Evolutionary conservation across 2,797 vertebrate species (phyloP).

Genomic region (Aldrovandia affinis): DNA sequence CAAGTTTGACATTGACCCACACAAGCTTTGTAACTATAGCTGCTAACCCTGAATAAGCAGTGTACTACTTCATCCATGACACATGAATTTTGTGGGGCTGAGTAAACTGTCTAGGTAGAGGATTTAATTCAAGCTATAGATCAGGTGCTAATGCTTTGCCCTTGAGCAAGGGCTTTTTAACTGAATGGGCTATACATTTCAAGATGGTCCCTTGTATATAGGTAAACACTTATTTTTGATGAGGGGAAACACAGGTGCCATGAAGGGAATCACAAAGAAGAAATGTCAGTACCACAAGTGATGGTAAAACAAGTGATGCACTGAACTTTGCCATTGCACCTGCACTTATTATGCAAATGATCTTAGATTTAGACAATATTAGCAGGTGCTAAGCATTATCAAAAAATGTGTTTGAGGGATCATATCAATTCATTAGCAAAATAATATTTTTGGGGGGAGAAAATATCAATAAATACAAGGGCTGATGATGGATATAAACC

Average conservation of each 20-base stretch:
- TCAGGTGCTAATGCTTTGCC: neutral
- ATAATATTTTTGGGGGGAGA: too few species aligned
- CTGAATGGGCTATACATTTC: neutral
- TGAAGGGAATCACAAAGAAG: neutral
- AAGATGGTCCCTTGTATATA: neutral
- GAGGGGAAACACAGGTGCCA: neutral
- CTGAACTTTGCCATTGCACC: neutral
- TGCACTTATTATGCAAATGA: neutral
- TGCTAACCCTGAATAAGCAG: neutral
- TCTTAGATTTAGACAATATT: neutral
- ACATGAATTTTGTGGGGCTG: neutral
- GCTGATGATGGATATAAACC: too few species aligned
- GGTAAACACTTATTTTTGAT: neutral
- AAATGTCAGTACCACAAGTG: neutral
- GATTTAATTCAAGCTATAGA: neutral
- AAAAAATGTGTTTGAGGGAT: neutral
- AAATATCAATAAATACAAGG: too few species aligned
- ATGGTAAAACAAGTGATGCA: too few species aligned
- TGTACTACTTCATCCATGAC: neutral
- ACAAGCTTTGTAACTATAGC: neutral
- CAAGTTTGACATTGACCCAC: neutral
- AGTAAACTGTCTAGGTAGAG: neutral
- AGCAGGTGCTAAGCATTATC: neutral
- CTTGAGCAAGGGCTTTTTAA: neutral
- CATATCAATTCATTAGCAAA: neutral